Conservation (phyloP, 2,113 vertebrate genomes). For the Oxyruncus cristatus region DNA sequence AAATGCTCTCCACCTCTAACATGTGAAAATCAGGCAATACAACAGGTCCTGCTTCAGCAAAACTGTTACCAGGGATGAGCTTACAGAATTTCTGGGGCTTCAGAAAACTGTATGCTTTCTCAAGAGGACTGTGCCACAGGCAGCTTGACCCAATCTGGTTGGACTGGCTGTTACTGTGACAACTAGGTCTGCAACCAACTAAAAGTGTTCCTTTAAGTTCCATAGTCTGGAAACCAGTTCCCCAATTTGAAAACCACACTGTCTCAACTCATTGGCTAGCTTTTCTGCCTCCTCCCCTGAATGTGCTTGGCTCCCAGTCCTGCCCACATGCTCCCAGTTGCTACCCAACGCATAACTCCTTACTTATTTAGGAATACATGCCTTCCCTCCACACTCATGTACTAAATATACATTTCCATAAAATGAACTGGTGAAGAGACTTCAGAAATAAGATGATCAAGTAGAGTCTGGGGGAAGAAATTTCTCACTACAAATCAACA, state of each 20-base stretch:
- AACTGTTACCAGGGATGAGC: neutral
- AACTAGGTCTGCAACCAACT: neutral
- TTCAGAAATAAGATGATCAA: slow-evolving; percentile 1
- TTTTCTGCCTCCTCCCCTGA: neutral
- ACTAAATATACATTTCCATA: neutral
- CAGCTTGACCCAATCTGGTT: accelerated
- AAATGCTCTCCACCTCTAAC: slow-evolving; percentile 26
- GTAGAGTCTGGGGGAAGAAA: neutral
- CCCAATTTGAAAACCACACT: accelerated
- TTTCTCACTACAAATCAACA: slow-evolving; percentile 20
- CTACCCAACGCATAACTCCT: neutral
- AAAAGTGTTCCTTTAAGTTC: neutral
- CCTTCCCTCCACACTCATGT: neutral
- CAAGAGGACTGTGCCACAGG: neutral
- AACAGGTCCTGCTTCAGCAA: accelerated
- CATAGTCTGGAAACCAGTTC: neutral
- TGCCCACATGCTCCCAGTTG: neutral
- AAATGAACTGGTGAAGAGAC: slow-evolving; percentile 2
- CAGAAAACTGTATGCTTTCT: slow-evolving; percentile 43
- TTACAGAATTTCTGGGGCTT: slow-evolving; percentile 35
- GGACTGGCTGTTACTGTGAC: neutral
- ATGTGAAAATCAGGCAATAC: slow-evolving; percentile 46
- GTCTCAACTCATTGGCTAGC: neutral
- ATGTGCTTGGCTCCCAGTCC: neutral
- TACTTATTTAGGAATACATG: neutral